A percentile compares a stretch with the other conserved stretches of the same genome.
Evolutionary conservation across 2,797 vertebrate species (phyloP).

Genomic region (Labeo calbasu): DNA sequence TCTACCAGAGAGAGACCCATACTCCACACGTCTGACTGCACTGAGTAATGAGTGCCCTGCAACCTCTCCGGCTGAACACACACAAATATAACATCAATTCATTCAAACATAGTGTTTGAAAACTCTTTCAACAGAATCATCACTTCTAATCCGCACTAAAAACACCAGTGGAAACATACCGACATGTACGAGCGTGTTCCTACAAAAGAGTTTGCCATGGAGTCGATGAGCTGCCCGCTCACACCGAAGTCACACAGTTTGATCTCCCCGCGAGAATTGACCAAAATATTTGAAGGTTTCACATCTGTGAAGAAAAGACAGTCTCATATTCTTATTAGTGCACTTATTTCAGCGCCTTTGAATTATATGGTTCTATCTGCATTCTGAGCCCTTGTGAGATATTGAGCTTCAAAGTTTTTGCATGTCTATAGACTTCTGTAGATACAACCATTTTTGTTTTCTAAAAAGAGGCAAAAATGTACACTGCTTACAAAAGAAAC

Average conservation of each 20-base stretch:
- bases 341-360: no score
- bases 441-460: no score
- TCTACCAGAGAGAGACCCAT: slow-evolving; percentile 91
- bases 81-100: not conserved
- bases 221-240: slow-evolving; percentile 88
- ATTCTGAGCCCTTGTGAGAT: no score
- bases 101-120: not conserved
- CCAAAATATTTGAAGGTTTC: slow-evolving; percentile 88
- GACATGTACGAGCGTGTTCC: slow-evolving; percentile 89
- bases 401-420: no score
- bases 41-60: slow-evolving; percentile 89
- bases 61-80: slow-evolving; percentile 83
- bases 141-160: not conserved
- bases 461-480: no score
- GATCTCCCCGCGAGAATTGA: slow-evolving; percentile 86
- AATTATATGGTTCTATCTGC: no score
- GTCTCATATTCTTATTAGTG: not conserved
- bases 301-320: slow-evolving; percentile 74
- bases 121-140: not conserved
- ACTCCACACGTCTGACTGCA: slow-evolving; percentile 92
- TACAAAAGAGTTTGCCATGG: slow-evolving; percentile 89
- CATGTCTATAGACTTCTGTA: no score
- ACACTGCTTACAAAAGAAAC: no score
- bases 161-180: slow-evolving; percentile 70
- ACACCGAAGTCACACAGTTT: slow-evolving; percentile 88